Evolutionary conservation across 1,140 invertebrate species (phyloP).

Genomic region (Lutraria rhynchaena): DNA sequence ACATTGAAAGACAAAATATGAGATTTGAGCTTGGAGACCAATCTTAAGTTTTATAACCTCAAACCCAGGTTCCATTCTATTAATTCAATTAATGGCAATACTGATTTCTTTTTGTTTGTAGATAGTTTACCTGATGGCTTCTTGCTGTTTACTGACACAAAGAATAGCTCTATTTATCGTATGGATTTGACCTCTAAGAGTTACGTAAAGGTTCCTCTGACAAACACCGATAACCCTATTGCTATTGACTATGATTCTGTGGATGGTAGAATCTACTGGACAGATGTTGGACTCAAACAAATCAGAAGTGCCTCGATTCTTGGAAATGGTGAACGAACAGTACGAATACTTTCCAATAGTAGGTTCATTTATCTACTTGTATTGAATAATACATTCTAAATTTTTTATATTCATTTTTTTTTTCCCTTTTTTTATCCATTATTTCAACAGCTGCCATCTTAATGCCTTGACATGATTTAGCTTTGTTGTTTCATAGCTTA

Average conservation of each 20-base stretch:
- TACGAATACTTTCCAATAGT: conserved; percentile 53
- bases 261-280: conserved; percentile 93
- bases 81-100: too few species aligned
- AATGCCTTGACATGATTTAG: background rate
- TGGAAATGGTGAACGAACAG: conserved; percentile 82
- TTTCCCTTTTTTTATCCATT: background rate
- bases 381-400: background rate
- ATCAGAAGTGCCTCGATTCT: conserved; percentile 90
- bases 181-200: conserved; percentile 69
- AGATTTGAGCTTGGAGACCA: too few species aligned
- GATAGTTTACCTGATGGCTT: conserved; percentile 90
- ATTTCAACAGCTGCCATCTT: background rate
- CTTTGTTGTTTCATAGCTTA: background rate
- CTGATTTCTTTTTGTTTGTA: conserved; percentile 85
- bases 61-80: background rate
- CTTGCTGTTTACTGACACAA: conserved; percentile 69
- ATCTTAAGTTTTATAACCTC: too few species aligned
- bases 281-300: conserved; percentile 90
- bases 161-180: conserved; percentile 63
- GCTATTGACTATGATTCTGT: conserved; percentile 96
- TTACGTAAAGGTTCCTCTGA: conserved; percentile 67
- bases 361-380: too few species aligned
- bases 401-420: background rate
- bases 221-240: conserved; percentile 84
- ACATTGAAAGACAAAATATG: too few species aligned